A percentile compares a stretch with the other conserved stretches of the same genome.
Conservation (phyloP, 1,140 invertebrate genomes). For the Armadillidium nasatum region DNA sequence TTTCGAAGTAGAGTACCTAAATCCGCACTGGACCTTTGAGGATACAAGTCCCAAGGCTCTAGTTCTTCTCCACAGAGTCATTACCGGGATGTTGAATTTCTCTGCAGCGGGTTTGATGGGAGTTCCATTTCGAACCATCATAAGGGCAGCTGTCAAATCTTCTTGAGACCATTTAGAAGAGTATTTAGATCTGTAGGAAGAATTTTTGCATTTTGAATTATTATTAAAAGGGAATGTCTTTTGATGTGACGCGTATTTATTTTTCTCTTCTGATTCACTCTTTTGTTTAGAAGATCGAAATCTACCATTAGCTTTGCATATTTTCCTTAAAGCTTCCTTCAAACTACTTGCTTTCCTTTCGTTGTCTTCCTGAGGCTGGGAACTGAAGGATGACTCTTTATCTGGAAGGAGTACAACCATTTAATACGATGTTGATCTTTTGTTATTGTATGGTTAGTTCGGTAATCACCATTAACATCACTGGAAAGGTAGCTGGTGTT, state of each 20-base stretch:
- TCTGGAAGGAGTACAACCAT: constrained; percentile 11
- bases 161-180: constrained; percentile 42
- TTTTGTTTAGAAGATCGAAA: neutral
- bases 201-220: neutral
- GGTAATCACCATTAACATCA: neutral
- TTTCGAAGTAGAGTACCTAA: constrained; percentile 20
- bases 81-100: constrained; percentile 44
- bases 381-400: neutral
- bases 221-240: neutral
- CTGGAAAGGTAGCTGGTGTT: too few species aligned
- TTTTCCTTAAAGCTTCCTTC: neutral
- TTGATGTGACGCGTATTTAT: neutral
- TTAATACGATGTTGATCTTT: neutral
- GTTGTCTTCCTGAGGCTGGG: neutral
- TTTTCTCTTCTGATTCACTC: neutral
- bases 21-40: constrained; percentile 33
- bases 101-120: constrained; percentile 44
- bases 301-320: neutral
- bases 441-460: neutral
- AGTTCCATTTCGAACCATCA: constrained; percentile 38
- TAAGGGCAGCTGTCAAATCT: constrained; percentile 38
- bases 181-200: constrained; percentile 18
- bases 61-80: constrained; percentile 46
- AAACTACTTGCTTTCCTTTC: neutral
- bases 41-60: constrained; percentile 38